These are phyloP conservation scores for Tympanoctomys barrerae DNA, from an alignment of 2,797 vertebrate species.

Conservation along the genomic window DNA sequence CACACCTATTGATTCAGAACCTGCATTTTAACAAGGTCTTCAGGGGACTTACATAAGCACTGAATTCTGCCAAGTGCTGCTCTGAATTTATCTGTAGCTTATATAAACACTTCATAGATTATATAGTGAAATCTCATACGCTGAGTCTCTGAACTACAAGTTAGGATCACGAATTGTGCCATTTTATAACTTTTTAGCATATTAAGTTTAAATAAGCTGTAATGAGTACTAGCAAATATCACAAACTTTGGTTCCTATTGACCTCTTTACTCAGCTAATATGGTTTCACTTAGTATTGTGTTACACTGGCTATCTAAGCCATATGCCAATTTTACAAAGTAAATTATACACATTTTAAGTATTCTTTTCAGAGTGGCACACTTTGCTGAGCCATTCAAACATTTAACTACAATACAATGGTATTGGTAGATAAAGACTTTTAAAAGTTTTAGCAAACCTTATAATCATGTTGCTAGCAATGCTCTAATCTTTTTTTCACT, in stretches of 20 bases:
- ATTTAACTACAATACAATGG: background rate
- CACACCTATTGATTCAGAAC: background rate
- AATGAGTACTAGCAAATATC: background rate
- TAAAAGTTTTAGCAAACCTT: background rate
- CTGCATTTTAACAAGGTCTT: background rate
- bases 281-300: constrained; percentile 52
- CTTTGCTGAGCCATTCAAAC: constrained; percentile 20
- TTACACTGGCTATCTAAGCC: background rate
- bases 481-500: constrained; percentile 64
- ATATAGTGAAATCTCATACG: background rate
- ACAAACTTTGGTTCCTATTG: background rate
- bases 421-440: background rate
- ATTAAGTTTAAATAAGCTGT: background rate
- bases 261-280: background rate
- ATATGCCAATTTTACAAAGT: background rate
- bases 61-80: background rate
- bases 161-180: background rate
- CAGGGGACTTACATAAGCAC: background rate
- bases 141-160: background rate
- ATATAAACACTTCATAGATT: background rate
- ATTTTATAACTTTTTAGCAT: background rate
- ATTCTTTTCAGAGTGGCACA: background rate
- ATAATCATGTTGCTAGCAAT: background rate
- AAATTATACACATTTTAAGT: constrained; percentile 40
- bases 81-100: background rate